Conservation (phyloP, 2,797 vertebrate genomes). For the Gorsachius magnificus region DNA sequence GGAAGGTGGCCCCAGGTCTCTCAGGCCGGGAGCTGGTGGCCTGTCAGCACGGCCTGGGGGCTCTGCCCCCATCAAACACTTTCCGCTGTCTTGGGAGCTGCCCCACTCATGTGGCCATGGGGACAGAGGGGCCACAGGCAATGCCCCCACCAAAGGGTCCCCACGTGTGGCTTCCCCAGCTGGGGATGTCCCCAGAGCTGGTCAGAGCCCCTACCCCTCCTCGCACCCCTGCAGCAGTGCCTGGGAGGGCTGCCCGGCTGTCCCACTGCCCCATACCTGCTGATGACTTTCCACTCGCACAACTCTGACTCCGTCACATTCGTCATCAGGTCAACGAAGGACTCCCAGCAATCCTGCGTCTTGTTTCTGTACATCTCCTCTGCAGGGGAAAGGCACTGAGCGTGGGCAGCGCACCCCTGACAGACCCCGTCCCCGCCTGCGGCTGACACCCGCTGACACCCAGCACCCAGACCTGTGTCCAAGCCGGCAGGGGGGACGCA, state of each 20-base stretch:
- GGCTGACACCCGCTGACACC: too few species aligned
- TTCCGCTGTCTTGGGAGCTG: fast-evolving
- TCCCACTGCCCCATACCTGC: background rate
- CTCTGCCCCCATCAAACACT: background rate
- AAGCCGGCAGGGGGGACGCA: fast-evolving
- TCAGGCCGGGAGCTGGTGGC: background rate
- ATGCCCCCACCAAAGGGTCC: background rate
- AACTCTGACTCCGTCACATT: background rate
- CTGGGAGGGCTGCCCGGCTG: fast-evolving
- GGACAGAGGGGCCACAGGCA: background rate
- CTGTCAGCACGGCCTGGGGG: fast-evolving
- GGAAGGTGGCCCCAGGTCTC: too few species aligned
- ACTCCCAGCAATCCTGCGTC: constrained; percentile 13
- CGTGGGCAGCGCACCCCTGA: fast-evolving
- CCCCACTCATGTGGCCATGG: fast-evolving
- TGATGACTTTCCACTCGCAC: constrained; percentile 65
- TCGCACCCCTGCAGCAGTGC: fast-evolving
- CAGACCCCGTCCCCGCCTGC: background rate
- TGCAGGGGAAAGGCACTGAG: background rate
- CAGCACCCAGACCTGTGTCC: fast-evolving
- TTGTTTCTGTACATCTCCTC: background rate
- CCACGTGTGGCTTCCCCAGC: fast-evolving
- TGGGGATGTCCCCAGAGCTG: fast-evolving
- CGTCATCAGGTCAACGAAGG: constrained; percentile 20
- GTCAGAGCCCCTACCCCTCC: background rate